phyloP scores from a whole-genome alignment of 2,888 invertebrate species.

The Myathropa florea region DNA sequence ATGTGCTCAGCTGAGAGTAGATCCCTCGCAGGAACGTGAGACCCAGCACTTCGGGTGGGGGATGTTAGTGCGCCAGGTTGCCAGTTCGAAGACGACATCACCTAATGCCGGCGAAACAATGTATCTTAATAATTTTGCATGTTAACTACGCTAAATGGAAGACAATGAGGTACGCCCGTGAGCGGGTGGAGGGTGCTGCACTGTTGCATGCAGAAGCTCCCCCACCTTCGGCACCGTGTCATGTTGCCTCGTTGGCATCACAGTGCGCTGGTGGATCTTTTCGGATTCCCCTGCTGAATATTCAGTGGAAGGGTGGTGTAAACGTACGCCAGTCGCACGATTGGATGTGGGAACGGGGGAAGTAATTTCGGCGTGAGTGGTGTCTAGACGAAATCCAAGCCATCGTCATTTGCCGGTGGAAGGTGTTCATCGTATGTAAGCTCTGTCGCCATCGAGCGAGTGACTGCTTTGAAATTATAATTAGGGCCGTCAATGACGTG shows the following conservation, averaged over 20 bases:
- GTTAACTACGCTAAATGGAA: slow-evolving; percentile 36
- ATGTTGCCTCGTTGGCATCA: not conserved
- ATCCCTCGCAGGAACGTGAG: not conserved
- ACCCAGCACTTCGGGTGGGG: too few relatives aligned
- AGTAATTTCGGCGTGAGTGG: slow-evolving; percentile 23
- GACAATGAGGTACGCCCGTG: not conserved
- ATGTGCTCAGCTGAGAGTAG: not conserved
- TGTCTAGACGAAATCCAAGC: slow-evolving; percentile 46
- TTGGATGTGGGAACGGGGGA: not conserved
- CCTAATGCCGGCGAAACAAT: slow-evolving; percentile 26
- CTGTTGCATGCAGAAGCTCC: not conserved
- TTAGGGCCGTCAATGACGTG: slow-evolving; percentile 17
- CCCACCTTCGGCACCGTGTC: not conserved
- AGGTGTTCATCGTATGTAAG: not conserved
- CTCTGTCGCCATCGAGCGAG: slow-evolving; percentile 5
- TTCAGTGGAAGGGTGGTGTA: slow-evolving; percentile 2
- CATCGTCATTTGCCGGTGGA: not conserved
- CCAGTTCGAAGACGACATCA: slow-evolving; percentile 32
- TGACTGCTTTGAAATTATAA: slow-evolving; percentile 47
- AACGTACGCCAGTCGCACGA: too few relatives aligned
- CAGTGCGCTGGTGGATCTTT: not conserved
- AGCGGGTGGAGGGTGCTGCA: not conserved
- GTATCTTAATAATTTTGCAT: slow-evolving; percentile 52
- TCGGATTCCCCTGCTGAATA: slow-evolving; percentile 1
- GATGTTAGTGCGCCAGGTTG: not conserved